A percentile compares a stretch with the other conserved stretches of the same genome.
phyloP scores from a whole-genome alignment of 1,140 invertebrate genomes.

The Bombus impatiens region DNA sequence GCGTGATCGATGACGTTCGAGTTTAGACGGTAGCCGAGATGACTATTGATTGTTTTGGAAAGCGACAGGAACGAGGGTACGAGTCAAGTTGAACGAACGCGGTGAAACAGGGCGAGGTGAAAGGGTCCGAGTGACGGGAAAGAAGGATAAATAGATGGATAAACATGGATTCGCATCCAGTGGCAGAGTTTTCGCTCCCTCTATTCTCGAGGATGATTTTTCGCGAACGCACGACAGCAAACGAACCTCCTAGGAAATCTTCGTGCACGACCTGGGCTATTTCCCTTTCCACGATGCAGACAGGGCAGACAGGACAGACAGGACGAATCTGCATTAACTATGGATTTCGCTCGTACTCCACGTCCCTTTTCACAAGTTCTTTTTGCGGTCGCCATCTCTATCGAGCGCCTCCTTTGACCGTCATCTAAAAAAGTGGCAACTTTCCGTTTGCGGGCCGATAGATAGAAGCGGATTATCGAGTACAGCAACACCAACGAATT shows the following conservation, averaged over 20 bases:
- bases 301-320: slow-evolving; percentile 58
- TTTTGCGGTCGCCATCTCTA: slow-evolving; percentile 10
- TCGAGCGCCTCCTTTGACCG: background rate
- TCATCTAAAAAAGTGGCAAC: background rate
- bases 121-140: too few species aligned
- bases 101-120: background rate
- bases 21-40: background rate
- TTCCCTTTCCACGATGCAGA: slow-evolving; percentile 54
- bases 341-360: slow-evolving; percentile 52
- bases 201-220: slow-evolving; percentile 39
- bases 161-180: slow-evolving; percentile 33
- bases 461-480: background rate
- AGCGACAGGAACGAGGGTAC: background rate
- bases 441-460: slow-evolving; percentile 5
- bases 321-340: slow-evolving; percentile 72
- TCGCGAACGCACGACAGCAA: slow-evolving; percentile 49
- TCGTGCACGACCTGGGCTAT: slow-evolving; percentile 59
- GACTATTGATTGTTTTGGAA: background rate
- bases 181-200: slow-evolving; percentile 21
- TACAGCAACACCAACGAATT: background rate
- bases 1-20: background rate
- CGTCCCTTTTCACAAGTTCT: background rate
- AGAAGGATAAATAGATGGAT: slow-evolving; percentile 44
- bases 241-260: slow-evolving; percentile 74
- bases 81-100: background rate